These are phyloP conservation scores for Columba guinea DNA, from an alignment of 2,797 vertebrate genomes.

Conservation along the genomic window DNA sequence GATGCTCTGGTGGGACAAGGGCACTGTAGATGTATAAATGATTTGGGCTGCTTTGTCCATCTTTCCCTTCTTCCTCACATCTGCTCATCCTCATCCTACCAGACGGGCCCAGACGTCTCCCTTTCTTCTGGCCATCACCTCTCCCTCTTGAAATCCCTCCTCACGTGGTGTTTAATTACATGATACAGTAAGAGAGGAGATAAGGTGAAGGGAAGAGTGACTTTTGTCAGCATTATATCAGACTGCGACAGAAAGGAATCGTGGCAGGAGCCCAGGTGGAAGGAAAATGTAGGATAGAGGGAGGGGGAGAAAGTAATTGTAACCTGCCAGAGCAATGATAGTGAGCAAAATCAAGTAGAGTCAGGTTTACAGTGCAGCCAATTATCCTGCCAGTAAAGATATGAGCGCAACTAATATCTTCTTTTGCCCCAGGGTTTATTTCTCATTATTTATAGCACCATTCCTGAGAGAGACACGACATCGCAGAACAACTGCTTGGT, in stretches of 20 bases:
- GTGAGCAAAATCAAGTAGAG: neutral
- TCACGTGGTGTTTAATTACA: neutral
- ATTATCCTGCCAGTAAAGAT: conserved; percentile 26
- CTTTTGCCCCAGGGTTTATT: neutral
- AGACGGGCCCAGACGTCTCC: neutral
- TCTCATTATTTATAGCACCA: conserved; percentile 29
- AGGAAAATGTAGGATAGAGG: neutral
- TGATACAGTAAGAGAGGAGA: neutral
- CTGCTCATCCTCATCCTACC: neutral
- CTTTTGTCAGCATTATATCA: neutral
- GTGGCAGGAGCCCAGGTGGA: neutral
- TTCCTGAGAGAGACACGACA: neutral
- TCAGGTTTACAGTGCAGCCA: neutral
- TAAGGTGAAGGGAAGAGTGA: neutral
- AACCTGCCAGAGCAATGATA: neutral
- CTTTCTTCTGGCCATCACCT: neutral
- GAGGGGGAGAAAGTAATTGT: neutral
- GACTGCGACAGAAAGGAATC: neutral
- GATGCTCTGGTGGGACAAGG: neutral
- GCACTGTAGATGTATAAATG: neutral
- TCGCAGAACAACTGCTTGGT: neutral
- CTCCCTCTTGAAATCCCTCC: neutral
- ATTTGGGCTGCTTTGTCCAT: neutral
- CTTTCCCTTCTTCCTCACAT: neutral
- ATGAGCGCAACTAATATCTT: neutral